phyloP scores from a whole-genome alignment of 2,113 vertebrate genomes.

The Misgurnus anguillicaudatus region DNA sequence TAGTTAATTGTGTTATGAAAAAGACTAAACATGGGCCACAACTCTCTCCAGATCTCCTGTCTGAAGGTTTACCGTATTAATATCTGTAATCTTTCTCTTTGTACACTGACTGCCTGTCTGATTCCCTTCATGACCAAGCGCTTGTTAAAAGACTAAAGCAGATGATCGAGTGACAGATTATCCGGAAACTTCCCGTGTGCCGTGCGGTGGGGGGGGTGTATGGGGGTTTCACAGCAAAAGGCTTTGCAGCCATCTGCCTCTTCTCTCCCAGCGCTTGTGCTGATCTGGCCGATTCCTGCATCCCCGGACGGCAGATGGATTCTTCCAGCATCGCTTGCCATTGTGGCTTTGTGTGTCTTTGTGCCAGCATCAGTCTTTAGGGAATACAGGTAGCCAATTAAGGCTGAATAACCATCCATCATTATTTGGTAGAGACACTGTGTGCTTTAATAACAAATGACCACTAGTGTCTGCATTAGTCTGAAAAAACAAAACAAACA shows the following conservation, averaged over 20 bases:
- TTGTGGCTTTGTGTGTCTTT: background rate
- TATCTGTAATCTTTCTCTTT: no score
- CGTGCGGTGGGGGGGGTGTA: constrained; percentile 28
- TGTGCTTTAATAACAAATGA: constrained; percentile 27
- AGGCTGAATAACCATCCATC: constrained; percentile 43
- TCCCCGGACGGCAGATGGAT: background rate
- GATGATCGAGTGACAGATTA: constrained; percentile 28
- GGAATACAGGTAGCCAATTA: constrained; percentile 44
- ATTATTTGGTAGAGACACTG: constrained; percentile 23
- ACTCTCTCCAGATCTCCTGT: constrained; percentile 9
- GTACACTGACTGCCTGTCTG: no score
- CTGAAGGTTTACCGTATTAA: constrained; percentile 23
- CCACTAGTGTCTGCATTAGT: background rate
- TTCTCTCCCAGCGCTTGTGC: background rate
- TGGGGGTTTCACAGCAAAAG: constrained; percentile 29
- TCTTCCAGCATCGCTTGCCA: background rate
- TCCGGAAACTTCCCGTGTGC: constrained; percentile 49
- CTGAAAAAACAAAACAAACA: background rate
- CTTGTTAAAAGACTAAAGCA: constrained; percentile 5
- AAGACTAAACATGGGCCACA: constrained; percentile 39
- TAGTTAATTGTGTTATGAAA: constrained; percentile 57
- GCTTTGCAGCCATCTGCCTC: constrained; percentile 58
- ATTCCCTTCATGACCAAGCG: background rate
- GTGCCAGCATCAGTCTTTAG: constrained; percentile 8
- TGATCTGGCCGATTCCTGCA: background rate